phyloP scores from a whole-genome alignment of 2,797 vertebrate species.

The Linurgus olivaceus region DNA sequence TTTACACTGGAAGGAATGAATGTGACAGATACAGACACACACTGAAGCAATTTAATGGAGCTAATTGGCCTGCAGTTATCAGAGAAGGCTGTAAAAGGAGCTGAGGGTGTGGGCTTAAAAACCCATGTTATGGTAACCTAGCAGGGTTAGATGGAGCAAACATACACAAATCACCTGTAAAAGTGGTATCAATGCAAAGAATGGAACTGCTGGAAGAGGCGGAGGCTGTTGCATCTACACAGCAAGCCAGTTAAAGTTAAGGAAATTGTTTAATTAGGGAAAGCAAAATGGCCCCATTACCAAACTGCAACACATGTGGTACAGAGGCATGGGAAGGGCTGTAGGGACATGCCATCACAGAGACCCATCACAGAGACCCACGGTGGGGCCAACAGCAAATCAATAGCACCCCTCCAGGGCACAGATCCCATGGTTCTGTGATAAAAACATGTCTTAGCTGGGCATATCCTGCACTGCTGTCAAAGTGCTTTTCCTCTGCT shows the following conservation, averaged over 20 bases:
- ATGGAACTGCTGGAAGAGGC: not conserved
- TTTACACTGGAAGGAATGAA: not conserved
- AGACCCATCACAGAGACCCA: not conserved
- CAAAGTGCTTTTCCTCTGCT: not conserved
- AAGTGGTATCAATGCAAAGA: not conserved
- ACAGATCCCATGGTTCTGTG: not conserved
- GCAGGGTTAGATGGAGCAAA: not conserved
- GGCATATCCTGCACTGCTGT: not conserved
- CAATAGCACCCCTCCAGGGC: not conserved
- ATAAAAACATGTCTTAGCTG: not conserved
- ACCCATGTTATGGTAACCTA: not conserved
- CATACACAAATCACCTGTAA: not conserved
- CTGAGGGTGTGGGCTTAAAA: not conserved
- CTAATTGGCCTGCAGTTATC: not conserved
- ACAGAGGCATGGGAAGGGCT: accelerated
- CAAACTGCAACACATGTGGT: not conserved
- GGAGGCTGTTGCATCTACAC: not conserved
- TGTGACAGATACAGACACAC: not conserved
- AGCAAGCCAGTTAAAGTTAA: not conserved
- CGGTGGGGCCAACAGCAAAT: not conserved
- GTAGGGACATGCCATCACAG: not conserved
- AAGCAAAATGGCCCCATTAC: not conserved
- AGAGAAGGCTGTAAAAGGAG: not conserved
- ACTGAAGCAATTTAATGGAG: not conserved
- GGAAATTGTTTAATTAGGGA: not conserved